These are phyloP conservation scores for Adrianichthys oophorus DNA, from an alignment of 2,797 vertebrate species.

Conservation along the genomic window DNA sequence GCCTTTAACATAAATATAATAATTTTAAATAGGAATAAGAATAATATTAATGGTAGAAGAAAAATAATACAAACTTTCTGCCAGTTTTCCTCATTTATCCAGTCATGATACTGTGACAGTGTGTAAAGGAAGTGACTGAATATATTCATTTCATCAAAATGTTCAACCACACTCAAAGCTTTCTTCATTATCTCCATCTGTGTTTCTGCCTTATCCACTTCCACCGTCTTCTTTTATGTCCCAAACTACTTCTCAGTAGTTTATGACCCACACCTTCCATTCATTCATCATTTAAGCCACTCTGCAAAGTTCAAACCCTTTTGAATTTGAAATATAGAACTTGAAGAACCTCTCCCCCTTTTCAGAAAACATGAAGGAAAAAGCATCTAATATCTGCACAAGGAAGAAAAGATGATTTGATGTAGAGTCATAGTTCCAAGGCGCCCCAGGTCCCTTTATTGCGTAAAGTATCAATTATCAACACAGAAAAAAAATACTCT, in stretches of 20 bases:
- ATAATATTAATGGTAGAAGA: too few relatives aligned
- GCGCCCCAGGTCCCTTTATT: constrained; percentile 30
- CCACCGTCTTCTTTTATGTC: constrained; percentile 39
- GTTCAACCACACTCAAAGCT: constrained; percentile 4
- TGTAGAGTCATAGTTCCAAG: constrained; percentile 49
- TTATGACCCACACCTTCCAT: constrained; percentile 42
- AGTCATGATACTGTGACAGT: too few relatives aligned
- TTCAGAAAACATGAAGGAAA: constrained; percentile 45
- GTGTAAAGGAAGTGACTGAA: too few relatives aligned
- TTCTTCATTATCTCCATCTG: constrained; percentile 17
- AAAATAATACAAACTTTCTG: too few relatives aligned
- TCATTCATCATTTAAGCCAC: constrained; percentile 55
- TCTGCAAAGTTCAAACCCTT: constrained; percentile 59
- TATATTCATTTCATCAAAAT: too few relatives aligned
- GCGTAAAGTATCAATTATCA: constrained; percentile 31
- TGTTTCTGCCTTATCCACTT: constrained; percentile 39
- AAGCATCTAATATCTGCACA: constrained; percentile 59
- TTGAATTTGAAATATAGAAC: constrained; percentile 29
- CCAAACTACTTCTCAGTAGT: constrained; percentile 48
- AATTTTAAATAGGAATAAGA: too few relatives aligned
- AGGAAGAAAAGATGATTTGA: constrained; percentile 55
- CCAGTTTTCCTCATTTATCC: too few relatives aligned
- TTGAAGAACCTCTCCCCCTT: constrained; percentile 61
- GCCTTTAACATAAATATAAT: too few relatives aligned
- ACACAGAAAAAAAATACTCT: constrained; percentile 10